These are phyloP conservation scores for Carpatolechia fugitivella DNA, from an alignment of 2,888 invertebrate species.

Conservation along the genomic window DNA sequence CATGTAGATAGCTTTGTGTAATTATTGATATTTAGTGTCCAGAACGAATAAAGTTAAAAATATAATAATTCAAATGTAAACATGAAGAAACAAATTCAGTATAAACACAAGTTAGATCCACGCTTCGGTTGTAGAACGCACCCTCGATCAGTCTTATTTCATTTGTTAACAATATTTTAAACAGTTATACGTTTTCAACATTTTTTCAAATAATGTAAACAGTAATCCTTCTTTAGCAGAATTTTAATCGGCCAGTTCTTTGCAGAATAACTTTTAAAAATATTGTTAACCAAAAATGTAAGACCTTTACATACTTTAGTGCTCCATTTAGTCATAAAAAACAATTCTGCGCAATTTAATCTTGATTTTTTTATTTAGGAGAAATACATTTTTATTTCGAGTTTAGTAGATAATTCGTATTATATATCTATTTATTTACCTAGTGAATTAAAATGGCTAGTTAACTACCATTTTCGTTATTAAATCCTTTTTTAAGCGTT, in stretches of 20 bases:
- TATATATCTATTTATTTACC: slow-evolving; percentile 70
- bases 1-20: slow-evolving; percentile 79
- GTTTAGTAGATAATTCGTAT: slow-evolving; percentile 64
- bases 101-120: slow-evolving; percentile 43
- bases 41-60: slow-evolving; percentile 51
- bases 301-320: slow-evolving; percentile 37
- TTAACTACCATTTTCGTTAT: slow-evolving; percentile 23
- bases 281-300: slow-evolving; percentile 23
- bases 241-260: no score
- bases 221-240: background rate
- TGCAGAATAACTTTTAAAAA: background rate
- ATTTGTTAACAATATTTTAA: background rate
- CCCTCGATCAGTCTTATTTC: slow-evolving; percentile 28
- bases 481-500: background rate
- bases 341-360: slow-evolving; percentile 53
- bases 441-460: slow-evolving; percentile 43
- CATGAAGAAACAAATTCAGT: slow-evolving; percentile 44
- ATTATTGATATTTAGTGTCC: slow-evolving; percentile 75
- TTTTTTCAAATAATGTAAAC: background rate
- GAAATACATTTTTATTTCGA: slow-evolving; percentile 46
- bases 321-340: slow-evolving; percentile 38
- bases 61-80: slow-evolving; percentile 46
- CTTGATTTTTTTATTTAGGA: slow-evolving; percentile 50
- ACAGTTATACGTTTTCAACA: background rate
- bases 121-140: slow-evolving; percentile 58